Conservation (phyloP, 2,113 vertebrate genomes). For the Pantherophis guttatus region DNA sequence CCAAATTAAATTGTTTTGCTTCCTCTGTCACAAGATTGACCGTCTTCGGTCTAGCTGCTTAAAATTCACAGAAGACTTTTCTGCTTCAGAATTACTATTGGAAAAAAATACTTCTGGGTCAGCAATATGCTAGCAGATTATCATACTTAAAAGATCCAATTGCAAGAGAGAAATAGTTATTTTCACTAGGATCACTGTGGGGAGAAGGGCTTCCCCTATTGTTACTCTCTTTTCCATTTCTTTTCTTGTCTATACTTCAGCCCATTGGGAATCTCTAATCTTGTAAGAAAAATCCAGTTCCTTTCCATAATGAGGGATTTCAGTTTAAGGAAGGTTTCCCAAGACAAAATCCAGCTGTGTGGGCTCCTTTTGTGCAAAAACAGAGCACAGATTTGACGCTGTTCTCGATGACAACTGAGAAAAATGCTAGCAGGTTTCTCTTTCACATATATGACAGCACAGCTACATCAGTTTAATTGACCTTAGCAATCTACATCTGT, state of each 20-base stretch:
- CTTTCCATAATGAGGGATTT: conserved; percentile 19
- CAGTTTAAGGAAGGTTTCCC: conserved; percentile 7
- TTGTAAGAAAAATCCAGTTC: not conserved
- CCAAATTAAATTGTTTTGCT: not conserved
- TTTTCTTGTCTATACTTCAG: not conserved
- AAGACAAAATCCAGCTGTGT: conserved; percentile 10
- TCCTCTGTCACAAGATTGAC: not conserved
- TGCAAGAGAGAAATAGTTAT: not conserved
- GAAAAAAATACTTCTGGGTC: not conserved
- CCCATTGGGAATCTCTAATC: not conserved
- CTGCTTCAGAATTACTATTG: not conserved
- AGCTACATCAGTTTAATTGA: conserved; percentile 75
- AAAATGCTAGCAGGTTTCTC: conserved; percentile 62
- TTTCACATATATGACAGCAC: conserved; percentile 63
- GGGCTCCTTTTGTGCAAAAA: conserved; percentile 18
- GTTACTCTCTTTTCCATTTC: not conserved
- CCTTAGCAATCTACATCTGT: conserved; percentile 73
- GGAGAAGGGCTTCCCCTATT: not conserved
- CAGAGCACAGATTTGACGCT: conserved; percentile 49
- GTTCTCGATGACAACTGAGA: conserved; percentile 59
- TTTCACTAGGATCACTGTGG: not conserved
- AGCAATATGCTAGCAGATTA: not conserved
- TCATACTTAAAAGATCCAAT: not conserved
- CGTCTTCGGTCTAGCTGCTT: not conserved
- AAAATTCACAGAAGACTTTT: not conserved